Evolutionary conservation across 1,140 invertebrate genomes (phyloP).

Genomic region (Colletes latitarsis): DNA sequence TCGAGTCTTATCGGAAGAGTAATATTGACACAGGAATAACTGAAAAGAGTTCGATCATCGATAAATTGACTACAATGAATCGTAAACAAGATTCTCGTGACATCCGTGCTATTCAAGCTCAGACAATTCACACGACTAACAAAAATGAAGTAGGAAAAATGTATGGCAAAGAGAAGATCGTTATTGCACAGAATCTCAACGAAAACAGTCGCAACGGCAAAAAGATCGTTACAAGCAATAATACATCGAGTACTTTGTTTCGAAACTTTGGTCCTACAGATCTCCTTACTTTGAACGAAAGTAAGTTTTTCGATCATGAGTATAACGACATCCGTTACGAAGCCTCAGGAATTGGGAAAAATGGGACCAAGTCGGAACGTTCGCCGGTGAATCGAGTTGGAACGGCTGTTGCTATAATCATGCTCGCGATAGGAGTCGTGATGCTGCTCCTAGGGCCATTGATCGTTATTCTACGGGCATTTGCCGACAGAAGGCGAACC

Average conservation of each 20-base stretch:
- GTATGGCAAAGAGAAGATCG: background rate
- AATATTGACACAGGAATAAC: background rate
- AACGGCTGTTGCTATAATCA: slow-evolving; percentile 64
- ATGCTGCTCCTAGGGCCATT: slow-evolving; percentile 69
- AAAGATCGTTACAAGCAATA: background rate
- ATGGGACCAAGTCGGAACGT: slow-evolving; percentile 40
- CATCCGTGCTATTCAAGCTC: background rate
- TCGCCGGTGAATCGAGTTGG: slow-evolving; percentile 56
- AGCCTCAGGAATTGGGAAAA: slow-evolving; percentile 7
- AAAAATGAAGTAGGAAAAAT: slow-evolving; percentile 2
- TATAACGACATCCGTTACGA: background rate
- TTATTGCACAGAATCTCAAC: background rate
- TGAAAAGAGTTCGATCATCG: background rate
- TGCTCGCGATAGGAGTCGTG: slow-evolving; percentile 67
- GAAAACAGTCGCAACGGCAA: background rate
- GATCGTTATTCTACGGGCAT: slow-evolving; percentile 63
- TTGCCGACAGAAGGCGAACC: slow-evolving; percentile 64
- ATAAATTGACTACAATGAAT: background rate
- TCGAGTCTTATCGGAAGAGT: background rate
- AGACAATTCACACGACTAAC: background rate
- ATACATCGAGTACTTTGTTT: background rate
- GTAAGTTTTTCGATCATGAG: background rate
- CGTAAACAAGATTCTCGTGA: slow-evolving; percentile 6
- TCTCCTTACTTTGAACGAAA: background rate
- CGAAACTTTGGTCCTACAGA: background rate